phyloP scores from a whole-genome alignment of 1,140 invertebrate species.

The Agrilus planipennis region DNA sequence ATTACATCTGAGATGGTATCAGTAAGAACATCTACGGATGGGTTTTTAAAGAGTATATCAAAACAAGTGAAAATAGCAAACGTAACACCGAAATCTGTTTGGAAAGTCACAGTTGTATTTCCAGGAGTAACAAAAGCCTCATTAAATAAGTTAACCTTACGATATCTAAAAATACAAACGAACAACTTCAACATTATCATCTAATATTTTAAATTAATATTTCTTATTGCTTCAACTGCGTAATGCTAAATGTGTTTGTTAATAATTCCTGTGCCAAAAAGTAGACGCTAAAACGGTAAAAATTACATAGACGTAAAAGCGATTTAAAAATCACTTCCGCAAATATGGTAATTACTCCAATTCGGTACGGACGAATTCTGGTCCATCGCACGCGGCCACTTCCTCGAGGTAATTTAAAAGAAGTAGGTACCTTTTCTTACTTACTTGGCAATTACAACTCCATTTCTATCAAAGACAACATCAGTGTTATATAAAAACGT shows the following conservation, averaged over 20 bases:
- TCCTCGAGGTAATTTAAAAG: too few relatives aligned
- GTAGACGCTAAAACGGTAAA: neutral
- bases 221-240: conserved; percentile 1
- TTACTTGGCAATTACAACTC: conserved; percentile 27
- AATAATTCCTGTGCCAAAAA: neutral
- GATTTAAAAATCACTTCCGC: too few relatives aligned
- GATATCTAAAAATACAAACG: conserved; percentile 40
- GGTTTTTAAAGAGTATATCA: conserved; percentile 57
- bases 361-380: too few relatives aligned
- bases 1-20: conserved; percentile 52
- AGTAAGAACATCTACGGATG: conserved; percentile 42
- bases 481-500: conserved; percentile 55
- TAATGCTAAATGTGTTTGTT: neutral
- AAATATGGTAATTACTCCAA: too few relatives aligned
- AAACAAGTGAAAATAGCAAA: conserved; percentile 70
- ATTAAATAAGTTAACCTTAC: conserved; percentile 52
- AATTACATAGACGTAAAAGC: neutral
- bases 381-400: too few relatives aligned
- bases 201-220: conserved; percentile 1
- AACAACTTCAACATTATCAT: neutral
- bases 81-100: conserved; percentile 68
- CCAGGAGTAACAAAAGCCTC: conserved; percentile 42
- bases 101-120: conserved; percentile 41
- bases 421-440: neutral
- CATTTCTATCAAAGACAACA: conserved; percentile 45